Base-by-base conservation (phyloP, 2,797 vertebrate species). In the Ceyx erithaca region DNA sequence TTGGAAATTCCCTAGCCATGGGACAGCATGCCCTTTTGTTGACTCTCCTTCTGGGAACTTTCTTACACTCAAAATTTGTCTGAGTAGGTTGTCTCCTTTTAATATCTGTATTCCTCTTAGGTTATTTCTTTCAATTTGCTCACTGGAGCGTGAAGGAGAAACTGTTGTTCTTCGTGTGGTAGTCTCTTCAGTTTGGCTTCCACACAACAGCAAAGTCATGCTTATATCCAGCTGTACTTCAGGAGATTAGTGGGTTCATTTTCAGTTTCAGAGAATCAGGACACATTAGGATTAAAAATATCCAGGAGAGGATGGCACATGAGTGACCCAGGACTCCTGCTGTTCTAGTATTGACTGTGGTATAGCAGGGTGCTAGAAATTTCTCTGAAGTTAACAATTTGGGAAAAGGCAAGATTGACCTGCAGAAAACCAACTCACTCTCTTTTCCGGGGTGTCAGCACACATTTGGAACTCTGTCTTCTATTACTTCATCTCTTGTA, bases 21-120 rank as follows among this genome's bases (percentile, higher is more conserved):
- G 84, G 71, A 93, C 75, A 78, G 46, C 6, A 1, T 68, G 84
- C 33, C 81, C 92, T 96, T 89, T 82, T 25, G 14, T 22, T 92
- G 92, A 90, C 61, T 70, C 61, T 95, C 81, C 92, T 95, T 85
- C 88, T 93, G 94, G 68, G 88, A 93, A 77, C 78, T 88, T 88
- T 63, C 80, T 96, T 85, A 41, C 75, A 46, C 57, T 80, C 75
- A 73, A 80, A 67, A 85, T 93, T 55, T 80, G 49, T 87, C 64
- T 0, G 2, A 73, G 37, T 64, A 73, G 10, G 28, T 68, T 94
- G 78, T 77, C 57, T 95, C 15, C 45, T 92, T 92, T 89, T 87
- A 93, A 85, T 88, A 92, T 73, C 58, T 87, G 18, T 77, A 68
- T 81, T 90, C 68, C 71, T 89, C 1, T 2, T 58, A 59, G 20